A percentile compares a stretch with the other conserved stretches of the same genome.
Evolutionary conservation across 2,888 invertebrate species (phyloP).

Genomic region (Branchipolynoe longqiensis): DNA sequence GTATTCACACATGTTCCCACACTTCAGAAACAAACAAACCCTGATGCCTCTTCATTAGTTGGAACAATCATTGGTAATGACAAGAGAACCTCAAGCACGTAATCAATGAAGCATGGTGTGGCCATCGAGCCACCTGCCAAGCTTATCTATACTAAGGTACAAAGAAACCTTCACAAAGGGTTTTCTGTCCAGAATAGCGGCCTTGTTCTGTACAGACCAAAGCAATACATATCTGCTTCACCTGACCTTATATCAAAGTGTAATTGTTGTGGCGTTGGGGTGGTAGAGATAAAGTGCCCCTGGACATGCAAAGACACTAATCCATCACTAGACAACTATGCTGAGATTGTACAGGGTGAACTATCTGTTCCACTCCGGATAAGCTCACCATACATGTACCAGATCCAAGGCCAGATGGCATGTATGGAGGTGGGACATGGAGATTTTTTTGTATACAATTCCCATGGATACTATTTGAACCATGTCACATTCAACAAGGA

Average conservation of each 20-base stretch:
- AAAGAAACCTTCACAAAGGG: not conserved
- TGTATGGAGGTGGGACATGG: not conserved
- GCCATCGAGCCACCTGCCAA: not conserved
- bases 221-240: not conserved
- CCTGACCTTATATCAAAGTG: not conserved
- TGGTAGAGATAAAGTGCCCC: not conserved
- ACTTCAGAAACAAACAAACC: not conserved
- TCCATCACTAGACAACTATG: not conserved
- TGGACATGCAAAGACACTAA: not conserved
- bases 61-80: not conserved
- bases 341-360: not conserved
- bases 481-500: not conserved
- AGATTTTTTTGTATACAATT: not conserved
- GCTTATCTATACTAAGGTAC: not conserved
- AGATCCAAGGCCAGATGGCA: slow-evolving; percentile 25
- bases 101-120: not conserved
- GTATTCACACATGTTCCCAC: not conserved
- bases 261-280: not conserved
- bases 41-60: not conserved
- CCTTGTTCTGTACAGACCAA: not conserved
- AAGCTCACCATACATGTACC: not conserved
- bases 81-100: not conserved
- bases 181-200: not conserved
- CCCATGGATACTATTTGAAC: not conserved
- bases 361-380: not conserved